Conservation (phyloP, 1,140 invertebrate genomes). For the Hestina assimilis region DNA sequence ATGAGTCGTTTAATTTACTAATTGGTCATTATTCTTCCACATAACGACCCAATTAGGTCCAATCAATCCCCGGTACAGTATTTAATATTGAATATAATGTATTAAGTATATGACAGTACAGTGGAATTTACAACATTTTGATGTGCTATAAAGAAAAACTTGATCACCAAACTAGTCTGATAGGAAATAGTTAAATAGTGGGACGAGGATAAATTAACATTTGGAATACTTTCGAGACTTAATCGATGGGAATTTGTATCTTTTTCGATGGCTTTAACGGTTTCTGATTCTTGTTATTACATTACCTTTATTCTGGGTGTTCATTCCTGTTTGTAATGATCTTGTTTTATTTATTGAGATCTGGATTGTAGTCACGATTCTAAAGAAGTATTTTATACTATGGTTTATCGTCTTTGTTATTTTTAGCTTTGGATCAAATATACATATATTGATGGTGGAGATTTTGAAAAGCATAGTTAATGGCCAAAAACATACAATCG, state of each 20-base stretch:
- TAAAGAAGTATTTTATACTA: not conserved
- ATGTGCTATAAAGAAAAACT: conserved; percentile 32
- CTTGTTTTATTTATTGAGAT: not conserved
- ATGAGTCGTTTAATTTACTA: conserved; percentile 66
- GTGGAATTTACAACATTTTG: conserved; percentile 21
- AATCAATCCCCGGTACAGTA: conserved; percentile 69
- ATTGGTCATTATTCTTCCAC: conserved; percentile 72
- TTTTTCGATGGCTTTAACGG: conserved; percentile 17
- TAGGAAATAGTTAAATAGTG: conserved; percentile 41
- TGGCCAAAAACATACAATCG: not conserved
- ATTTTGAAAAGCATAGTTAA: too few species aligned
- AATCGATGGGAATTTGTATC: conserved; percentile 33
- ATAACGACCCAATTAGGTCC: conserved; percentile 71
- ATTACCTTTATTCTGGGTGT: not conserved
- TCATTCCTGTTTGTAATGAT: conserved; percentile 7
- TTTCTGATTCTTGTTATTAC: conserved; percentile 5
- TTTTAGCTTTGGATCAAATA: not conserved
- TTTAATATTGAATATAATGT: conserved; percentile 59
- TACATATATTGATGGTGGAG: too few species aligned
- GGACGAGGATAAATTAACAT: conserved; percentile 44
- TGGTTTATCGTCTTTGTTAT: too few species aligned
- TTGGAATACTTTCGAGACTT: conserved; percentile 34
- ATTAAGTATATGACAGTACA: conserved; percentile 56
- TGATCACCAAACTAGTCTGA: conserved; percentile 45
- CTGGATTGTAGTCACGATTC: not conserved